These are phyloP conservation scores for Sesia bembeciformis DNA, from an alignment of 2,888 invertebrate species.

Conservation along the genomic window DNA sequence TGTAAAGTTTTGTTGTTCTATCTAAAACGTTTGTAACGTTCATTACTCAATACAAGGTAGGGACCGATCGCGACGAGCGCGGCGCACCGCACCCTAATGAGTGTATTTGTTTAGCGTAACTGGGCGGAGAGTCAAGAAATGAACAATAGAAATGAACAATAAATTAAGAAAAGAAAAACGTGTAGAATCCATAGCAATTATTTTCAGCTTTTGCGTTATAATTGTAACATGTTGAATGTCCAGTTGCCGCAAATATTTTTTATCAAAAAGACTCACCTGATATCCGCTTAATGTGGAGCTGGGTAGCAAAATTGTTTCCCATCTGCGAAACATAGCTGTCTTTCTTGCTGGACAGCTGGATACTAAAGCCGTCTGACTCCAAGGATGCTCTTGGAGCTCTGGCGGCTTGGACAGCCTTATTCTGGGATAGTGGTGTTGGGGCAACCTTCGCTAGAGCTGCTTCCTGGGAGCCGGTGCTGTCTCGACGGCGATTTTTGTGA, in stretches of 20 bases:
- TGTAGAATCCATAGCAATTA: too few species aligned
- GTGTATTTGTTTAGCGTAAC: too few species aligned
- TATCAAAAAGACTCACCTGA: conserved; percentile 48
- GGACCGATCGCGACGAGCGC: too few species aligned
- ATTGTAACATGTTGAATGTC: too few species aligned
- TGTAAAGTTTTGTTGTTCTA: too few species aligned
- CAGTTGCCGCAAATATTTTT: neutral
- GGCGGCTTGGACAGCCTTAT: conserved; percentile 60
- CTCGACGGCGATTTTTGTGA: conserved; percentile 74
- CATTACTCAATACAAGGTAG: too few species aligned
- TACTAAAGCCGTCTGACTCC: conserved; percentile 68
- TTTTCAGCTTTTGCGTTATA: too few species aligned
- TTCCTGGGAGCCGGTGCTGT: conserved; percentile 68
- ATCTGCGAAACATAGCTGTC: conserved; percentile 72
- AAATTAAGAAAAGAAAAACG: too few species aligned
- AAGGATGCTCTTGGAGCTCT: conserved; percentile 63
- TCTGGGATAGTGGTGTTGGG: conserved; percentile 52
- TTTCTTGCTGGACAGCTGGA: conserved; percentile 65
- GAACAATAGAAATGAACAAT: too few species aligned
- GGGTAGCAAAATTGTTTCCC: conserved; percentile 70
- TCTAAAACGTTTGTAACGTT: too few species aligned
- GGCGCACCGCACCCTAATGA: too few species aligned
- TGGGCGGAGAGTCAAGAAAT: too few species aligned
- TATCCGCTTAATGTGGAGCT: conserved; percentile 67
- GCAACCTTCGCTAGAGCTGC: conserved; percentile 62